A percentile compares a stretch with the other conserved stretches of the same genome.
phyloP scores from a whole-genome alignment of 1,140 invertebrate species.

The Pseudomyrmex concolor region DNA sequence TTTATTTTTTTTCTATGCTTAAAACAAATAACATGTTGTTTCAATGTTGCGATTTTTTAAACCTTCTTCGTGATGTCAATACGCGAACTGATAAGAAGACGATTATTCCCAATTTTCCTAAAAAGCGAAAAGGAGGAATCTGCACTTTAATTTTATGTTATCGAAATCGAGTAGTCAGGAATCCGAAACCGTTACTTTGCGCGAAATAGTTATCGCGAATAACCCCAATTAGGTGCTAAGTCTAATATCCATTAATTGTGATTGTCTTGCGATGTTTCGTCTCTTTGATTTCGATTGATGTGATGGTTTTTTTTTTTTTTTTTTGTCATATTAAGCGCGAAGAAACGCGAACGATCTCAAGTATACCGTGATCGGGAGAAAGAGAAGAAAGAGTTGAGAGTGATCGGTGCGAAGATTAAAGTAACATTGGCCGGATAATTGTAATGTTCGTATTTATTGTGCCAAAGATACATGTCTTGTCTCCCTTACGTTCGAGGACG shows the following conservation, averaged over 20 bases:
- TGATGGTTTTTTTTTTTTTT: conserved; percentile 16
- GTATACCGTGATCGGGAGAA: conserved; percentile 26
- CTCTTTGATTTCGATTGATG: conserved; percentile 54
- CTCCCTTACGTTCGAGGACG: conserved; percentile 24
- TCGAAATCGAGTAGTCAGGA: conserved; percentile 23
- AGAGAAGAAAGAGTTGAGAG: conserved; percentile 11
- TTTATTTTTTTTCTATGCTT: not conserved
- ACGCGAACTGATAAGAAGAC: not conserved
- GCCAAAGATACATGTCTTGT: conserved; percentile 80
- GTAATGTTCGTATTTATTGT: conserved; percentile 81
- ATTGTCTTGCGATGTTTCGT: conserved; percentile 52
- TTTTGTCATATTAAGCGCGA: conserved; percentile 26
- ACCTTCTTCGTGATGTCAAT: not conserved
- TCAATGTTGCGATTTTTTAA: not conserved
- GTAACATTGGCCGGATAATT: conserved; percentile 41
- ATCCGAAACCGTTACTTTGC: conserved; percentile 19
- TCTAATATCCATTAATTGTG: conserved; percentile 64
- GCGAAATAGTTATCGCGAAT: conserved; percentile 28
- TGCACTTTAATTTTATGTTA: conserved; percentile 9
- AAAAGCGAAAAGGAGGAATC: not conserved
- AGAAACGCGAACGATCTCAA: conserved; percentile 68
- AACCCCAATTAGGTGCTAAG: conserved; percentile 69
- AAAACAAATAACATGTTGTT: not conserved
- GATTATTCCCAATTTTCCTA: conserved; percentile 12
- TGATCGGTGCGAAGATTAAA: not conserved